Percentiles rank a stretch among this genome's conserved stretches.
Evolutionary conservation across 1,140 invertebrate species (phyloP).

Genomic region (Anadara kagoshimensis): DNA sequence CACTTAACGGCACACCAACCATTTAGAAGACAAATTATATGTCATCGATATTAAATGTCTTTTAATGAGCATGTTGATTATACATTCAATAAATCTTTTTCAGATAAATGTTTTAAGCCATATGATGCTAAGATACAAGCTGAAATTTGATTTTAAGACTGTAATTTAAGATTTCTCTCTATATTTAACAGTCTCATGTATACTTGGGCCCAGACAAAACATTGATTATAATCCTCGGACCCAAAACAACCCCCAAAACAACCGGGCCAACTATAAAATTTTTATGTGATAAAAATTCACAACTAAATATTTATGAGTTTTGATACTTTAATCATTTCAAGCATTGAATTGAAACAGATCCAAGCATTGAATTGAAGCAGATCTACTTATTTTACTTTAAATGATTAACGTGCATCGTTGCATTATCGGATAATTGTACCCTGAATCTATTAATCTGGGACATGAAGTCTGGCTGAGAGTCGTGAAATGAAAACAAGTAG

Average conservation of each 20-base stretch:
- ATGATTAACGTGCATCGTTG: background rate
- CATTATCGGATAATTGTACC: constrained; percentile 21
- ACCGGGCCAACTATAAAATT: background rate
- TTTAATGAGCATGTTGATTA: constrained; percentile 23
- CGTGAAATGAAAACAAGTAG: constrained; percentile 13
- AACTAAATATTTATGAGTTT: background rate
- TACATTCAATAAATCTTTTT: constrained; percentile 26
- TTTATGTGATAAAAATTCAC: background rate
- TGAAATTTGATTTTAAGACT: constrained; percentile 30
- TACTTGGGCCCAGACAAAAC: background rate
- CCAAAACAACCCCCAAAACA: no score
- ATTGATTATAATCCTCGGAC: no score
- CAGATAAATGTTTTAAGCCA: constrained; percentile 24
- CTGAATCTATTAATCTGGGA: constrained; percentile 17
- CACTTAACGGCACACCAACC: no score
- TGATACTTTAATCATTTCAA: constrained; percentile 12
- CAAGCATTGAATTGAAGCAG: background rate
- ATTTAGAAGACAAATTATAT: constrained; percentile 1
- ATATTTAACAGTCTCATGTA: constrained; percentile 19
- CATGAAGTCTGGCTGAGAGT: constrained; percentile 27
- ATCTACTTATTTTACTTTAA: constrained; percentile 5
- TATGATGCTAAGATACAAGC: constrained; percentile 31
- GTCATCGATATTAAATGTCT: constrained; percentile 9
- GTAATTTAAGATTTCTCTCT: constrained; percentile 5
- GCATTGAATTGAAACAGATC: constrained; percentile 12